A percentile compares a stretch with the other conserved stretches of the same genome.
Evolutionary conservation across 2,888 invertebrate species (phyloP).

Genomic region (Tuta absoluta): DNA sequence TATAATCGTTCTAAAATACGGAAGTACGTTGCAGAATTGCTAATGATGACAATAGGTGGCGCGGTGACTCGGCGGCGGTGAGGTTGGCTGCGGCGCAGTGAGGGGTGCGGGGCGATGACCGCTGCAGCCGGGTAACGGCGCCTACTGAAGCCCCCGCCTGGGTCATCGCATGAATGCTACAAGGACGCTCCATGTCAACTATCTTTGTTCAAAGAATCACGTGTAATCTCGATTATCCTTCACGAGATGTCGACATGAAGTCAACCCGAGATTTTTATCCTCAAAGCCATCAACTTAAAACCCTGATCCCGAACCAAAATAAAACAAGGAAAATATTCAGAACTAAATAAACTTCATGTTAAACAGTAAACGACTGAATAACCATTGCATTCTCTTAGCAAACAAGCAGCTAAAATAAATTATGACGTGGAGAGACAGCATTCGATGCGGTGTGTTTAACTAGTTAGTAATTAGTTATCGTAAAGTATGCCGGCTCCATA

Average conservation of each 20-base stretch:
- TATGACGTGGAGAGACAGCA: slow-evolving; percentile 3
- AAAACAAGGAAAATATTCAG: not conserved
- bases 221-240: not conserved
- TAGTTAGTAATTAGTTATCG: not conserved
- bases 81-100: slow-evolving; percentile 37
- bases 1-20: not conserved
- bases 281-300: too few relatives aligned
- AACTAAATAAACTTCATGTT: not conserved
- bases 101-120: slow-evolving; percentile 63
- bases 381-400: not conserved
- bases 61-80: slow-evolving; percentile 51
- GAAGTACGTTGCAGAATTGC: not conserved
- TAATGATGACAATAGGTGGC: slow-evolving; percentile 1
- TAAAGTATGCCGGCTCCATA: not conserved
- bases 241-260: not conserved
- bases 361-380: not conserved
- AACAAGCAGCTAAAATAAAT: not conserved
- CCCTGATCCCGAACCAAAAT: not conserved
- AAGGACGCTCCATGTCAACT: slow-evolving; percentile 21
- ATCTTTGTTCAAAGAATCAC: not conserved
- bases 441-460: slow-evolving; percentile 5
- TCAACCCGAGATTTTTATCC: not conserved
- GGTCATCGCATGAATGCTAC: not conserved
- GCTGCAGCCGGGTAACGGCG: slow-evolving; percentile 61
- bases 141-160: slow-evolving; percentile 47